Evolutionary conservation across 1,140 invertebrate species (phyloP).

Genomic region (Leptinotarsa defecta): DNA sequence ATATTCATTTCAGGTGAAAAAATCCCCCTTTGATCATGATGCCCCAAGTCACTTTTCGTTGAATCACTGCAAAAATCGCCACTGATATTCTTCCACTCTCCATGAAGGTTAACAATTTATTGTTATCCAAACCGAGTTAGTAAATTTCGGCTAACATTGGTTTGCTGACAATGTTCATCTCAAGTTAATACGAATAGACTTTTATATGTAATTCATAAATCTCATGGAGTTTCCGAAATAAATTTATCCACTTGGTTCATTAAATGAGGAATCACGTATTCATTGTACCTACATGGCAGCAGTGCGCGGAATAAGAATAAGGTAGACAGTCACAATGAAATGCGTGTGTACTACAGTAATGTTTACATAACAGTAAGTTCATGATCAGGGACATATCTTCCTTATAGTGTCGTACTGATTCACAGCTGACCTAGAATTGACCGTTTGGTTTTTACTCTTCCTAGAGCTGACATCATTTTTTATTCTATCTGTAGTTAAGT

Average conservation of each 20-base stretch:
- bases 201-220: neutral
- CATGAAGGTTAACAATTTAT: neutral
- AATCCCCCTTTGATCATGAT: neutral
- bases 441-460: neutral
- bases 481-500: no score
- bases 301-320: slow-evolving; percentile 14
- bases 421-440: slow-evolving; percentile 21
- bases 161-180: neutral
- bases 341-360: slow-evolving; percentile 9
- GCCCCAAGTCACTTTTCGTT: neutral
- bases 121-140: neutral
- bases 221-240: neutral
- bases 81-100: neutral
- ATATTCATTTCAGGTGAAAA: no score
- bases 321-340: slow-evolving; percentile 7
- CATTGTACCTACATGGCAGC: neutral
- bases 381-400: slow-evolving; percentile 27
- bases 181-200: neutral
- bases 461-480: no score
- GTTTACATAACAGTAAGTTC: slow-evolving; percentile 30
- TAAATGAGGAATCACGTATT: neutral
- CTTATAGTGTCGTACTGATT: slow-evolving; percentile 24
- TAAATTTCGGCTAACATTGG: neutral
- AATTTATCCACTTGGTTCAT: neutral
- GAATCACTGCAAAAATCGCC: neutral